Percentiles rank a stretch among this genome's conserved stretches.
phyloP scores from a whole-genome alignment of 2,797 vertebrate species.

The Megaceryle alcyon region DNA sequence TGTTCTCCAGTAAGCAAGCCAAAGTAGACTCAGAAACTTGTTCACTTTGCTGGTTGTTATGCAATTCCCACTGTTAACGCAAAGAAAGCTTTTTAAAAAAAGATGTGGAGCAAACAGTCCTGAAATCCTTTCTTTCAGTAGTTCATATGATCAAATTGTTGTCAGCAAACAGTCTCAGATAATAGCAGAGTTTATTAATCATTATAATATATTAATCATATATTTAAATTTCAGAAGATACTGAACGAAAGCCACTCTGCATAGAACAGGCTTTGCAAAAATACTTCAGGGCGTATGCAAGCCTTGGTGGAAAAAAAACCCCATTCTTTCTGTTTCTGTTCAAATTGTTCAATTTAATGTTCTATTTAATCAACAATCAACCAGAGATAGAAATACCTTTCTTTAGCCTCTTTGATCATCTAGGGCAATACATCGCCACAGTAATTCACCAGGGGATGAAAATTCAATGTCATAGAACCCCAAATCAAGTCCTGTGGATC shows the following conservation, averaged over 20 bases:
- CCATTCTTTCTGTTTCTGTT: not conserved
- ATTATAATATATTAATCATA: not conserved
- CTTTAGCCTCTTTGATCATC: not conserved
- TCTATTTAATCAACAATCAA: not conserved
- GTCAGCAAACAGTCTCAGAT: not conserved
- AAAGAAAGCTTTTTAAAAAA: not conserved
- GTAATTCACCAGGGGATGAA: not conserved
- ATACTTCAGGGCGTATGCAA: not conserved
- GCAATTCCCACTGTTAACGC: not conserved
- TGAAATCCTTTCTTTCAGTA: not conserved
- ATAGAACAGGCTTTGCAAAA: constrained; percentile 8
- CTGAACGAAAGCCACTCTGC: not conserved
- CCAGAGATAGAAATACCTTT: not conserved
- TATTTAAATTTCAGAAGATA: constrained; percentile 8
- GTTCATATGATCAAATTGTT: not conserved
- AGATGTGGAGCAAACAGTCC: not conserved
- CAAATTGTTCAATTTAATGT: not conserved
- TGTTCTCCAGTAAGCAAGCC: not conserved
- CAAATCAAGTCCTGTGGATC: not conserved
- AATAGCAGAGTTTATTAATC: constrained; percentile 24
- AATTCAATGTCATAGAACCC: not conserved
- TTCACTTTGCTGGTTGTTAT: not conserved
- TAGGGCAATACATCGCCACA: not conserved
- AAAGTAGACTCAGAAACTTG: not conserved
- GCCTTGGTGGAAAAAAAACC: not conserved